Base-by-base conservation (phyloP, 2,113 vertebrate genomes). In the Nothocercus julius region DNA sequence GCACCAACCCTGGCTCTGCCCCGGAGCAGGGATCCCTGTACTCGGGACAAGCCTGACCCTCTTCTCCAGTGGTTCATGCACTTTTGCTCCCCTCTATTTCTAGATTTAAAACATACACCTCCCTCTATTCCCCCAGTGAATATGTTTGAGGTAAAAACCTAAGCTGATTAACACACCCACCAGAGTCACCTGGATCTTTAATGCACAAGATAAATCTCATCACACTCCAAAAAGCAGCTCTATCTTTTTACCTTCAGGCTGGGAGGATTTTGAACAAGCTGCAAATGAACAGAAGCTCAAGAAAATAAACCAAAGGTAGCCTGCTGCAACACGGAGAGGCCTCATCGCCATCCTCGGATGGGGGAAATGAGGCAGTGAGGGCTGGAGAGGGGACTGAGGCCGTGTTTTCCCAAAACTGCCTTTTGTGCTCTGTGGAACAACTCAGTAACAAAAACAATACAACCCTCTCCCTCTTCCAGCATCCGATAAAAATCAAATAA, bases 401-500 rank as follows among this genome's bases (percentile, higher is more conserved):
- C 72, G 2, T 47, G 8, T 88, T 97, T 93, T 58, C 32, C 59
- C 15, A 84, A 45, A 88, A 87, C 61, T 66, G 19, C 56, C 59
- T 82, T 59, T 66, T 59, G 36, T 54, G 62, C 51, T 85, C 30
- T 56, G 24, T 82, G 58, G 69, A 95, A 82, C 21, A 83, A 76
- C 56, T 64, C 66, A 91, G 85, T 34, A 67, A 64, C 38, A 66
- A 49, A 7, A 3, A 3, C 44, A 53, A 62, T 73, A 82, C 62
- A 72, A 53, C 45, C 51, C 28, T 32, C 34, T 80, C 17, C 34
- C 7, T 4, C 63, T 62, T 64, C 62, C 30, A 11, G 30, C 20
- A 34, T 30, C 77, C 42, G 96, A 97, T 96, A 90, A 94, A 93
- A 89, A 96, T 95, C 95, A 95, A 93, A 76, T 95, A 79, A 89